Evolutionary conservation across 2,113 vertebrate species (phyloP), one percentile per base, ranked within the genome.

Genomic region (Atrichornis clamosus): DNA sequence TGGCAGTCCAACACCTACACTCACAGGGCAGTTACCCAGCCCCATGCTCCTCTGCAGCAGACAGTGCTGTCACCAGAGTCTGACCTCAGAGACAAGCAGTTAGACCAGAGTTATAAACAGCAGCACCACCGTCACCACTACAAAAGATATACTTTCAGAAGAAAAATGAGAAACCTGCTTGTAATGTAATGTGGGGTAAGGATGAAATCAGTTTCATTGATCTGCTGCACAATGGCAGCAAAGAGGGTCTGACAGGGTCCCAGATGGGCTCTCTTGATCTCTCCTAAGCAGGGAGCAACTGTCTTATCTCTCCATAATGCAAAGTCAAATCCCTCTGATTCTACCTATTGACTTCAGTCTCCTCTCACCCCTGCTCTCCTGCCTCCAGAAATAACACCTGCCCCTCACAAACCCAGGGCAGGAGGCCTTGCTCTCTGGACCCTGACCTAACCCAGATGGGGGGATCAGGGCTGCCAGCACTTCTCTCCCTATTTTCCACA

Each of bases 81-180:
- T 30, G 46, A 56, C 68, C 35, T 85, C 81, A 15, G 68, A 78
- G 27, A 70, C 72, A 42, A 59, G 49, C 58, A 65, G 75, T 62
- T 56, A 84, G 83, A 85, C 41, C 75, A 39, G 78, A 84, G 58
- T 26, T 80, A 76, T 46, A 60, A 89, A 72, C 15, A 8, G 77
- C 37, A 81, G 50, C 78, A 86, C 62, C 39, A 49, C 50, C 67
- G 37, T 68, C 23, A 52, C 67, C 70, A 9, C 32, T 13, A 39
- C 72, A 67, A 83, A 33, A 65, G 76, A 46, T 6, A 32, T 0
- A 33, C 67, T 89, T 94, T 84, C 73, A 63, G 77, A 81, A 92
- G 87, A 62, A 89, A 95, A 80, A 84, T 33, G 17, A 50, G 85
- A 87, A 77, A 81, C 68, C 14, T 44, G 59, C 93, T 82, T 41